These are phyloP conservation scores for Tachina lurida DNA, from an alignment of 2,888 invertebrate genomes.

Conservation along the genomic window DNA sequence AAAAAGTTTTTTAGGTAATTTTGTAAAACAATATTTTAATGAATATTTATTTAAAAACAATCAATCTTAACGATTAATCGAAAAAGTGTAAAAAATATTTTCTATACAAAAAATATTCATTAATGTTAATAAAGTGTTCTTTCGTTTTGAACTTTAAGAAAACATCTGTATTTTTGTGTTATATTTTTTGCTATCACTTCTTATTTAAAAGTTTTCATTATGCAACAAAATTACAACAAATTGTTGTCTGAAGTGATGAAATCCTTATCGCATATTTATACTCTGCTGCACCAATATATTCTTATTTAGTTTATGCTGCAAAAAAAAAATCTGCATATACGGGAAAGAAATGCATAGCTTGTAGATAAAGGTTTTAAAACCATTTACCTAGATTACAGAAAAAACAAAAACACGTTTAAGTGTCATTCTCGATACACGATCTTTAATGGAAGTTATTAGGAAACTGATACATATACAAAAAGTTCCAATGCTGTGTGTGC, in stretches of 20 bases:
- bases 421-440: conserved; percentile 49
- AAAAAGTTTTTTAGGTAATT: too few species aligned
- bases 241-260: conserved; percentile 22
- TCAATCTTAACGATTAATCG: too few species aligned
- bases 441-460: conserved; percentile 39
- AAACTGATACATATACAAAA: conserved; percentile 14
- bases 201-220: not conserved
- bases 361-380: conserved; percentile 6
- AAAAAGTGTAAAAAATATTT: too few species aligned
- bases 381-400: conserved; percentile 11
- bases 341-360: not conserved
- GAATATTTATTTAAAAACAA: too few species aligned
- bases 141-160: not conserved
- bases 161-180: not conserved
- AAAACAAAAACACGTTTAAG: conserved; percentile 32
- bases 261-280: not conserved
- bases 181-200: not conserved
- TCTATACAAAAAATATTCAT: too few species aligned
- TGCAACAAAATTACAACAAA: conserved; percentile 14
- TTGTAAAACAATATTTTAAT: too few species aligned
- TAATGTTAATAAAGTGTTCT: not conserved
- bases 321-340: not conserved
- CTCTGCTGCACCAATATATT: not conserved
- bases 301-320: not conserved
- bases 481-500: not conserved